These are phyloP conservation scores for Sebastes hubbsi DNA, from an alignment of 2,797 vertebrate species.

Conservation along the genomic window DNA sequence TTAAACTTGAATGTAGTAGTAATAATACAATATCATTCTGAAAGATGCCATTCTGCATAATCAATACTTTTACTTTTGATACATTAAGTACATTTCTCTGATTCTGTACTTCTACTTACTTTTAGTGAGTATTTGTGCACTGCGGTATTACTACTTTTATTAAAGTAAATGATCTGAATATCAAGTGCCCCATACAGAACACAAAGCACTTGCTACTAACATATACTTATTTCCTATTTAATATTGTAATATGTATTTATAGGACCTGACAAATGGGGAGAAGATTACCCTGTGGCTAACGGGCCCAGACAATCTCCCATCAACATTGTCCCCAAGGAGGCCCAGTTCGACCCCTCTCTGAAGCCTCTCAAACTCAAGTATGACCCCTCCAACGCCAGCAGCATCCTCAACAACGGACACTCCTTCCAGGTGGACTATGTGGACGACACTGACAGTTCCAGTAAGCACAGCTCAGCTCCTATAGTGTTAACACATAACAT, in stretches of 20 bases:
- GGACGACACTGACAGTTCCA: slow-evolving; percentile 89
- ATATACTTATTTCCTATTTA: background rate
- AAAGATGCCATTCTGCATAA: background rate
- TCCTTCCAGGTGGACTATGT: slow-evolving; percentile 92
- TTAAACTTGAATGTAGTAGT: background rate
- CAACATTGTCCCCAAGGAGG: slow-evolving; percentile 87
- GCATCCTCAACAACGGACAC: slow-evolving; percentile 93
- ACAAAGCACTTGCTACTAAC: background rate
- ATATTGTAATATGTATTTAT: slow-evolving; percentile 8
- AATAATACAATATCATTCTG: background rate
- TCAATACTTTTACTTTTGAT: background rate
- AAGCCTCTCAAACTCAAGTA: slow-evolving; percentile 86
- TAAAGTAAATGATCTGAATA: background rate
- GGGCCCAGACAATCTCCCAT: slow-evolving; percentile 95
- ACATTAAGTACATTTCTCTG: background rate
- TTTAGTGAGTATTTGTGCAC: background rate
- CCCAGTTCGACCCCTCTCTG: slow-evolving; percentile 85
- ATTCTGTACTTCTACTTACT: background rate
- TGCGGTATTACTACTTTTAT: background rate
- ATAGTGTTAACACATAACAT: background rate
- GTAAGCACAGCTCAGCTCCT: slow-evolving; percentile 75
- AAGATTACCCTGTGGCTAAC: slow-evolving; percentile 86
- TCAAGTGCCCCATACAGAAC: background rate
- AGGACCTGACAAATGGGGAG: slow-evolving; percentile 90
- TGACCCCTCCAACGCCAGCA: slow-evolving; percentile 83